Evolutionary conservation across 92 coral and sea anemone genomes (phyloP), one percentile per base, ranked within the genome.

Genomic region (Palythoa grandiflora): DNA sequence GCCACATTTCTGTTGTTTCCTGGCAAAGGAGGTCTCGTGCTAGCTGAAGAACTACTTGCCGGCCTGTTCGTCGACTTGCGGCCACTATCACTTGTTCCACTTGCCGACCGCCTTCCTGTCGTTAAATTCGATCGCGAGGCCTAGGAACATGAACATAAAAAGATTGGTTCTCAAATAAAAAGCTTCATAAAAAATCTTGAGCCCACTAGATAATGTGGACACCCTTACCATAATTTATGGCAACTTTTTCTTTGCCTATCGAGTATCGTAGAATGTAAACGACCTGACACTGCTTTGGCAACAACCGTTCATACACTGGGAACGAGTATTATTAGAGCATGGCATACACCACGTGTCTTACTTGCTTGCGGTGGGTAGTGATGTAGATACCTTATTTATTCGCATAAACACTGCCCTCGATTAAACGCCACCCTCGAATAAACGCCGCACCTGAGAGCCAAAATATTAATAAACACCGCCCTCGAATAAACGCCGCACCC

Each of bases 1-100:
- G 98, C 88, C 19, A 95, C 93, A 88, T 91, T 95, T 91, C 89
- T 93, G 50, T 90, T 88, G 66, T 91, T 95, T 55, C 98, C 98
- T 2, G 98, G 89, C 1, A n/a, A n/a, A n/a, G 96, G 92, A 65
- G 95, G 98, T 48, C 94, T 88, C 78, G 83, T 75, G 15, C 88
- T 77, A 14, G 88, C 89, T 16, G 91, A 80, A 12, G 61, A 55
- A 17, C 53, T 51, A 73, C 68, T 87, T 6, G 90, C 91, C n/a
- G 78, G 68, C 78, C 63, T 91, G 55, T 87, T 84, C 3, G 78
- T 78, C 59, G 87, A 83, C 84, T 84, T 91, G 68, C 94, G 93
- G 12, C 94, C 91, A 38, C 88, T 70, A 77, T 54, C 39, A 10
- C 8, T 63, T 63, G 87, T 39, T 2, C 87, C 12, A 48, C 89